These are phyloP conservation scores for Cantharis flavilabris DNA, from an alignment of 2,888 invertebrate genomes.

Conservation along the genomic window DNA sequence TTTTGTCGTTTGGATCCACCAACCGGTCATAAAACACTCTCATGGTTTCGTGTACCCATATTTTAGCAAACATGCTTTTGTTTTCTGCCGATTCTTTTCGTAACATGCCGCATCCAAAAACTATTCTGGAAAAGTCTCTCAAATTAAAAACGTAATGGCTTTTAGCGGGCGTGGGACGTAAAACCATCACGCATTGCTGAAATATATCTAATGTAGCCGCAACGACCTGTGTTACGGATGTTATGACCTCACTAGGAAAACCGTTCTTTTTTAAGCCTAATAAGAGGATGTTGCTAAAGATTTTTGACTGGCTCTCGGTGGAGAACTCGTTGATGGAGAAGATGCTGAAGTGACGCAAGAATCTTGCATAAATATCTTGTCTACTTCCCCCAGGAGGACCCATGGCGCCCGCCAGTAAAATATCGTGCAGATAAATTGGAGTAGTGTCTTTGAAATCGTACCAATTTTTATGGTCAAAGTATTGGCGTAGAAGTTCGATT, in stretches of 20 bases:
- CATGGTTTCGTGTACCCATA: conserved; percentile 86
- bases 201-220: conserved; percentile 83
- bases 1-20: conserved; percentile 68
- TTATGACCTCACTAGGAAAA: conserved; percentile 76
- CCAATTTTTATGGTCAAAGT: conserved; percentile 85
- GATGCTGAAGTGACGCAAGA: conserved; percentile 85
- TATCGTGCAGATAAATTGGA: conserved; percentile 74
- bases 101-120: conserved; percentile 83
- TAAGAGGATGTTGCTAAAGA: conserved; percentile 79
- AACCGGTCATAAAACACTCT: conserved; percentile 84
- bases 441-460: conserved; percentile 85
- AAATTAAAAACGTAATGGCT: conserved; percentile 87
- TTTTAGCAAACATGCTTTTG: conserved; percentile 70
- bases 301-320: conserved; percentile 84
- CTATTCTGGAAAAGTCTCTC: conserved; percentile 80
- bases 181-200: conserved; percentile 66
- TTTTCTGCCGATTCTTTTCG: conserved; percentile 76
- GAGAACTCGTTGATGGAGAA: conserved; percentile 86
- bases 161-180: conserved; percentile 82
- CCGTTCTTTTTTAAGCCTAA: conserved; percentile 78
- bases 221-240: conserved; percentile 71
- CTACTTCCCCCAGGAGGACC: conserved; percentile 88
- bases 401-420: conserved; percentile 84
- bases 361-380: conserved; percentile 82
- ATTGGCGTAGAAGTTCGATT: conserved; percentile 80